phyloP scores from a whole-genome alignment of 2,888 invertebrate species.

The Dysmachus trigonus region DNA sequence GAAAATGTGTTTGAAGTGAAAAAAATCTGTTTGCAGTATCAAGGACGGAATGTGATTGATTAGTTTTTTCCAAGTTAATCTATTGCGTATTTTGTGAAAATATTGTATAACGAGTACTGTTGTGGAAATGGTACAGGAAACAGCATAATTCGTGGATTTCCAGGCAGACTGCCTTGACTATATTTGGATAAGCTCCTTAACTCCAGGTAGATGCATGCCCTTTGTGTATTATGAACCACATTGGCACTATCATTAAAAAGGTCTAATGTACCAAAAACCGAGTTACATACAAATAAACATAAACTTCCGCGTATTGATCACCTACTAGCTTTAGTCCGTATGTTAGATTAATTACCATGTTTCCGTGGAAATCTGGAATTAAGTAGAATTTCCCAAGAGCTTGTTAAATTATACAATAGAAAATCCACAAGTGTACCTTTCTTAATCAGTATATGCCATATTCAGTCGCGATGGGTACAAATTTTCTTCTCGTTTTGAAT shows the following conservation, averaged over 20 bases:
- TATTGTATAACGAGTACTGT: not conserved
- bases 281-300: no score
- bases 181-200: conserved; percentile 13
- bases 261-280: no score
- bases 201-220: not conserved
- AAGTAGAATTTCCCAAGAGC: not conserved
- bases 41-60: not conserved
- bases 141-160: not conserved
- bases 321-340: not conserved
- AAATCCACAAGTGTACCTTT: not conserved
- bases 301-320: not conserved
- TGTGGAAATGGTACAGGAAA: not conserved
- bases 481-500: not conserved
- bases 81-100: not conserved
- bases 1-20: conserved; percentile 12
- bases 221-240: no score
- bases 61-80: not conserved
- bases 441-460: conserved; percentile 4
- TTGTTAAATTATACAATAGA: not conserved
- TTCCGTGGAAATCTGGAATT: not conserved
- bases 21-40: not conserved
- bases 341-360: not conserved
- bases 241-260: not conserved
- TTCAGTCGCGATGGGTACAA: not conserved
- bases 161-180: not conserved